Evolutionary conservation across 1,140 invertebrate species (phyloP).

Genomic region (Drosophila pseudoobscura): DNA sequence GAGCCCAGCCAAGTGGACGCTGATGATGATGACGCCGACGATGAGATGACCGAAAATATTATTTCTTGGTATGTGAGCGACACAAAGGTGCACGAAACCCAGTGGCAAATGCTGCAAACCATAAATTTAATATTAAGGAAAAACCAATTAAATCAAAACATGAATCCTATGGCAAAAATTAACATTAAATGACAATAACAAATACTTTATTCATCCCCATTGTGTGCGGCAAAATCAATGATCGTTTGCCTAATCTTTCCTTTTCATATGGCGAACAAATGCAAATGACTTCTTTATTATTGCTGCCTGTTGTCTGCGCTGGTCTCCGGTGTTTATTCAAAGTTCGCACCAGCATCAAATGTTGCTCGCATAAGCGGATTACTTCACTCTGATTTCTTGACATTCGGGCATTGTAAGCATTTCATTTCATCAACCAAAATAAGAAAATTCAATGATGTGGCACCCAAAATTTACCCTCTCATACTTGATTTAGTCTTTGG

Average conservation of each 20-base stretch:
- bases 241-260: slow-evolving; percentile 2
- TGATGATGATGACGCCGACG: neutral
- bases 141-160: too few species aligned
- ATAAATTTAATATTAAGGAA: too few species aligned
- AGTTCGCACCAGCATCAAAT: slow-evolving; percentile 24
- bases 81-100: too few species aligned
- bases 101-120: too few species aligned
- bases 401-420: neutral
- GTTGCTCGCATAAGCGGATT: slow-evolving; percentile 44
- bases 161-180: too few species aligned
- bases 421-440: slow-evolving; percentile 1
- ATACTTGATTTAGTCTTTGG: too few species aligned
- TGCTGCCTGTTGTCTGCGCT: slow-evolving; percentile 2
- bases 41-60: neutral
- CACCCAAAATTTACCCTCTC: too few species aligned
- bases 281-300: slow-evolving; percentile 46
- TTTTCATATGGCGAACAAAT: slow-evolving; percentile 10
- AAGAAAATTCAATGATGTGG: neutral
- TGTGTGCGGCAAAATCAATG: slow-evolving; percentile 7
- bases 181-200: neutral
- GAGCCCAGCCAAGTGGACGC: neutral
- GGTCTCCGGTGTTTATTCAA: slow-evolving; percentile 26
- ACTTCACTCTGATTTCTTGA: slow-evolving; percentile 16
- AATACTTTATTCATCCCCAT: neutral
- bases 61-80: too few species aligned